phyloP scores from a whole-genome alignment of 2,113 vertebrate species.

The Psophia crepitans region DNA sequence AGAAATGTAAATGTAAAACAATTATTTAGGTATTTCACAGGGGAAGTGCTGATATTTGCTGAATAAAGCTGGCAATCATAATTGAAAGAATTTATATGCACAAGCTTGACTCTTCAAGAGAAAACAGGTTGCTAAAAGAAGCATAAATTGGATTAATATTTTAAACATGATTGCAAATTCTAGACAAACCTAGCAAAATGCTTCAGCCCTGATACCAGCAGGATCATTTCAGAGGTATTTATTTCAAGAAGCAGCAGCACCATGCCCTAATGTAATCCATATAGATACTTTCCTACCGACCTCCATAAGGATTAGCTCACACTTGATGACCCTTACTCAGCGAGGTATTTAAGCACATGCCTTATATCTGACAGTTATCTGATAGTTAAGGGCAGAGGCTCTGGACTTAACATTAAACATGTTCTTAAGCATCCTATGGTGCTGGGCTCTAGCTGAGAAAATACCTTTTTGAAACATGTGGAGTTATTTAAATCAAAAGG shows the following conservation, averaged over 20 bases:
- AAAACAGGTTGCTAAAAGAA: background rate
- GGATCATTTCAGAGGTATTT: background rate
- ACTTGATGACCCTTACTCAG: background rate
- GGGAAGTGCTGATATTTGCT: background rate
- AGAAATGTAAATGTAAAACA: background rate
- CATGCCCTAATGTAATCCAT: background rate
- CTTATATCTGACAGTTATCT: background rate
- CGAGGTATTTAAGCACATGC: background rate
- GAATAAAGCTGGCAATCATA: background rate
- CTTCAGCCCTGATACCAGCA: background rate
- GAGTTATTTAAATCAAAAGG: background rate
- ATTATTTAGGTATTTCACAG: background rate
- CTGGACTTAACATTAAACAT: background rate
- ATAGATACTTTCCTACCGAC: background rate
- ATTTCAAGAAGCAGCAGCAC: background rate
- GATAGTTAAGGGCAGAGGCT: background rate
- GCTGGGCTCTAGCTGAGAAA: background rate
- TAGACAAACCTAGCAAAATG: background rate
- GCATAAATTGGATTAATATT: background rate
- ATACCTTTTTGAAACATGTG: rapidly evolving
- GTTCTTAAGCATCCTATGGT: background rate
- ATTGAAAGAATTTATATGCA: background rate
- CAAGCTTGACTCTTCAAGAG: background rate
- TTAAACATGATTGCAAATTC: background rate
- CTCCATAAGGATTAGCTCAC: background rate